Conservation (phyloP, 37 sponge, comb jelly and placozoan species). For the Petrosia ficiformis region DNA sequence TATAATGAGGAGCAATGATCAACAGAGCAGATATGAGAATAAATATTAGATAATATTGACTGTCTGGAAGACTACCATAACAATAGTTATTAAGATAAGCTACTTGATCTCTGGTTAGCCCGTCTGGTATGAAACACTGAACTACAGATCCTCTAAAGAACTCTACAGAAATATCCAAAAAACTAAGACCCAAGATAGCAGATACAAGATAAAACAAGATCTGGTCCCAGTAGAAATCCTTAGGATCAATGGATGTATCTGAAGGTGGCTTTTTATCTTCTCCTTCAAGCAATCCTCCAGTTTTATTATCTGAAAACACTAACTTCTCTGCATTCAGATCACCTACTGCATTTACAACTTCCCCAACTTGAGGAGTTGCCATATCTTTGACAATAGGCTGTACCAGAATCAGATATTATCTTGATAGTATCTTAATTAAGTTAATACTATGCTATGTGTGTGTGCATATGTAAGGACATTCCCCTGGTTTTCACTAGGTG, state of each 20-base stretch:
- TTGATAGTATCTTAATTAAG: too few species aligned
- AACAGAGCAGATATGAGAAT: conserved; percentile 38
- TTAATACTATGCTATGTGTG: too few species aligned
- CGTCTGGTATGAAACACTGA: conserved; percentile 13
- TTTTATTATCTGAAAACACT: neutral
- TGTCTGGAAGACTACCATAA: neutral
- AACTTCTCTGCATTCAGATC: neutral
- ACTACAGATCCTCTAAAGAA: conserved; percentile 18
- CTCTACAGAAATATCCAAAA: conserved; percentile 25
- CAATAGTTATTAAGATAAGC: neutral
- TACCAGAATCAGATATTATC: too few species aligned
- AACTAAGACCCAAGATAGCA: conserved; percentile 25
- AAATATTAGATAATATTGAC: conserved; percentile 31
- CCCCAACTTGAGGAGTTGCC: neutral
- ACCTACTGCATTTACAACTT: neutral
- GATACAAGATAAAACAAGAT: conserved; percentile 24
- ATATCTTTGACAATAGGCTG: too few species aligned
- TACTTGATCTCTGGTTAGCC: neutral
- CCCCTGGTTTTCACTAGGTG: too few species aligned
- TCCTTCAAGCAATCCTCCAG: neutral
- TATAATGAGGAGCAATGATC: conserved; percentile 43
- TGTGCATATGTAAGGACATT: too few species aligned
- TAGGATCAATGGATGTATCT: conserved; percentile 8
- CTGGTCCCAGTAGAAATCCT: conserved; percentile 46
- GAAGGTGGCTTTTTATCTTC: neutral